These are phyloP conservation scores for Taenaris catops DNA, from an alignment of 2,888 invertebrate genomes.

Conservation along the genomic window DNA sequence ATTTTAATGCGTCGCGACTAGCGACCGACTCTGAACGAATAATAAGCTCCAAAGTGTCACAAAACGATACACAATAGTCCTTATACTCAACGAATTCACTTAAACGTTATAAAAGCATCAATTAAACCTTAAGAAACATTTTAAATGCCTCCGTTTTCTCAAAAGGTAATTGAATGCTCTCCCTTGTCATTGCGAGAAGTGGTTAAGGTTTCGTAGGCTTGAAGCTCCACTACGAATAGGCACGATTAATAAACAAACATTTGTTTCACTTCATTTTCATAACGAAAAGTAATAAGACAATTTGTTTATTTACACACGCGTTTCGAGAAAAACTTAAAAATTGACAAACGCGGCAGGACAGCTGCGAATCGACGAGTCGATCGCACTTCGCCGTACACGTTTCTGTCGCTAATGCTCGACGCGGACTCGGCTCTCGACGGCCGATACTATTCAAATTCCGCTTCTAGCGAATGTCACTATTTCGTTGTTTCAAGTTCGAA, in stretches of 20 bases:
- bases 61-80: slow-evolving; percentile 71
- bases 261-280: slow-evolving; percentile 67
- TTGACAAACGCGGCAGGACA: slow-evolving; percentile 71
- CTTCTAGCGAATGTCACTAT: slow-evolving; percentile 56
- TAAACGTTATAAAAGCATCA: slow-evolving; percentile 64
- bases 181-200: slow-evolving; percentile 79
- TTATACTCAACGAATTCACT: slow-evolving; percentile 73
- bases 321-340: slow-evolving; percentile 69
- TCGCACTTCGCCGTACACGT: slow-evolving; percentile 79
- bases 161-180: slow-evolving; percentile 75
- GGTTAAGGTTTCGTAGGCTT: slow-evolving; percentile 62
- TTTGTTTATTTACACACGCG: slow-evolving; percentile 77
- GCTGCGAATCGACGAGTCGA: slow-evolving; percentile 78
- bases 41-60: slow-evolving; percentile 58
- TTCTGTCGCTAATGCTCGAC: slow-evolving; percentile 56
- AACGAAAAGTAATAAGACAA: slow-evolving; percentile 62
- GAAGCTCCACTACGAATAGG: slow-evolving; percentile 54
- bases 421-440: slow-evolving; percentile 32
- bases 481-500: slow-evolving; percentile 64
- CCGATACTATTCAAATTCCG: slow-evolving; percentile 63
- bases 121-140: slow-evolving; percentile 76
- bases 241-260: slow-evolving; percentile 69
- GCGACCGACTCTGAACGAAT: slow-evolving; percentile 60
- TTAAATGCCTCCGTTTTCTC: slow-evolving; percentile 75
- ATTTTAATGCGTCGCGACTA: slow-evolving; percentile 75